A percentile compares a stretch with the other conserved stretches of the same genome.
phyloP scores from a whole-genome alignment of 2,888 invertebrate species.

The Melanotus villosus region DNA sequence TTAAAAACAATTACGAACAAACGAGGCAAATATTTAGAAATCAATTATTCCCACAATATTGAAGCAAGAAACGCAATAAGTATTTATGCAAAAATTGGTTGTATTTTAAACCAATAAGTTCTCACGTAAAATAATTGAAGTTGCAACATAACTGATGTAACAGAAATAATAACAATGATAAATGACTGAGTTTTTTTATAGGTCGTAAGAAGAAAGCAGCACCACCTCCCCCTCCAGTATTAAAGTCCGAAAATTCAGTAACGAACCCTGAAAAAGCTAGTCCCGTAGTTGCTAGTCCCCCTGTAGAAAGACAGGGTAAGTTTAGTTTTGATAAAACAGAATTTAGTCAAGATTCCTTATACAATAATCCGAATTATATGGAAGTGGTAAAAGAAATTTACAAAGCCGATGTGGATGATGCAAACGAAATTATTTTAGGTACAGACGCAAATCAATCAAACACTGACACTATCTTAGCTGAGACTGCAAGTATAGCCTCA shows the following conservation, averaged over 20 bases:
- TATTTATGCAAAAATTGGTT: too few relatives aligned
- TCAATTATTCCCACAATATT: too few relatives aligned
- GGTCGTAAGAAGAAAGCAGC: conserved; percentile 75
- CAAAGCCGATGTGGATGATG: background rate
- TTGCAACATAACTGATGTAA: too few relatives aligned
- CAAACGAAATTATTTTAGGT: conserved; percentile 6
- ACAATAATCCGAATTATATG: background rate
- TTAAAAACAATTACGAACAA: too few relatives aligned
- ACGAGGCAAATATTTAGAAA: too few relatives aligned
- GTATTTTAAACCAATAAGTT: too few relatives aligned
- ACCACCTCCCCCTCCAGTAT: conserved; percentile 70
- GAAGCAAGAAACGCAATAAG: too few relatives aligned
- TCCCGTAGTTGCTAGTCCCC: conserved; percentile 66
- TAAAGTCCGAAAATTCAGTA: conserved; percentile 60
- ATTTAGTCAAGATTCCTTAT: too few relatives aligned
- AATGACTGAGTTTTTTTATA: too few relatives aligned
- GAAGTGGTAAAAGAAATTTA: background rate
- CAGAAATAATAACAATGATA: too few relatives aligned
- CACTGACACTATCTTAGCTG: conserved; percentile 1
- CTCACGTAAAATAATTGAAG: too few relatives aligned
- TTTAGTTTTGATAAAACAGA: background rate
- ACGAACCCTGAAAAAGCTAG: conserved; percentile 62
- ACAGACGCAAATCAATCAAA: conserved; percentile 12
- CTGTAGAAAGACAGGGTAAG: conserved; percentile 41
- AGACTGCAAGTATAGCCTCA: conserved; percentile 4